Conservation (phyloP, 2,113 vertebrate genomes). For the Scophthalmus maximus region DNA sequence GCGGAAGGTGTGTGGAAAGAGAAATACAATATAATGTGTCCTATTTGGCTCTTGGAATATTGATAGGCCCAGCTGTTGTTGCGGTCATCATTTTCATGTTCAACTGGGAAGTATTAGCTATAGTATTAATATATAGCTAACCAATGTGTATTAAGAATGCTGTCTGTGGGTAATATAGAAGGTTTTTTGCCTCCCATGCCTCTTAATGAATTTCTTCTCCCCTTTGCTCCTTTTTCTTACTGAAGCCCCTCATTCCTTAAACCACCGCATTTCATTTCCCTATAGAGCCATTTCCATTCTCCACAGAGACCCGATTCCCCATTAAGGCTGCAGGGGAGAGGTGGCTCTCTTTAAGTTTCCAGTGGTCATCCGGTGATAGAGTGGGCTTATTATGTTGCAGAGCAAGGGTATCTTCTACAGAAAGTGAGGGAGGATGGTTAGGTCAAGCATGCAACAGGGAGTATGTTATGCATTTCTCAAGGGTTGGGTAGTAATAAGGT, state of each 20-base stretch:
- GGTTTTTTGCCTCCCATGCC: neutral
- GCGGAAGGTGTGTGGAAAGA: neutral
- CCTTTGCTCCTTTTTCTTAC: constrained; percentile 7
- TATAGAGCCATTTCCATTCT: constrained; percentile 8
- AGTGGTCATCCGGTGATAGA: constrained; percentile 62
- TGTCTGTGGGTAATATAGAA: constrained; percentile 9
- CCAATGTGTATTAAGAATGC: neutral
- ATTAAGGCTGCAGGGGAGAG: constrained; percentile 31
- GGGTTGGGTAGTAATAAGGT: neutral
- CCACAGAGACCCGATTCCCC: neutral
- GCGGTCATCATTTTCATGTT: constrained; percentile 28
- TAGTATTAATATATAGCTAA: constrained; percentile 6
- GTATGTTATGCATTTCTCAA: constrained; percentile 21
- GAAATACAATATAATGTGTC: constrained; percentile 10
- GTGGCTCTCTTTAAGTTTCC: constrained; percentile 42
- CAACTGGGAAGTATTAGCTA: too few species aligned
- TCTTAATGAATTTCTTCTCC: neutral
- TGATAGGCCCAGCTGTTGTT: constrained; percentile 22
- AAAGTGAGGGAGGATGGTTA: constrained; percentile 50
- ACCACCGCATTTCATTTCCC: neutral
- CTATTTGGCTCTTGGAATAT: constrained; percentile 30
- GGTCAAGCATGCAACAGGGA: constrained; percentile 28
- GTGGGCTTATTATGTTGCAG: constrained; percentile 59
- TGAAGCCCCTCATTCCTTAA: constrained; percentile 16
- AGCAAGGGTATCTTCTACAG: constrained; percentile 34